Evolutionary conservation across 2,113 vertebrate genomes (phyloP).

Genomic region (Pluvialis apricaria): DNA sequence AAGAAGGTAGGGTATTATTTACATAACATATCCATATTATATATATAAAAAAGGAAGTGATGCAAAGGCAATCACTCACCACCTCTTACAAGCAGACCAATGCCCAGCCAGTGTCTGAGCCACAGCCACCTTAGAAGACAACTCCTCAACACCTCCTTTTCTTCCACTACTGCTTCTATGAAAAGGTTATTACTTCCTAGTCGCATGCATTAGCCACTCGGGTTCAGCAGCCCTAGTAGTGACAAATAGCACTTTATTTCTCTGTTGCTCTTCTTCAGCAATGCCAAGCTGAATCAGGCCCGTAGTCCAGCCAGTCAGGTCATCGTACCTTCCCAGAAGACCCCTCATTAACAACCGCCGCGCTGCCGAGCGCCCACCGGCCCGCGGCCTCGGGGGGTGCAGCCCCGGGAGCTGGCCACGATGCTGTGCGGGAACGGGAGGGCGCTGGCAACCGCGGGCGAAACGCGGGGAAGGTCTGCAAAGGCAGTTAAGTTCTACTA

Average conservation of each 20-base stretch:
- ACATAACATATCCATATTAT: neutral
- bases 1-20: slow-evolving; percentile 68
- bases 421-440: neutral
- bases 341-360: rapidly evolving
- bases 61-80: neutral
- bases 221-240: neutral
- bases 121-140: neutral
- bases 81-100: neutral
- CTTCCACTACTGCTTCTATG: neutral
- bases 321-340: neutral
- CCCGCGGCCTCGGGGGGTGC: neutral
- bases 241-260: neutral
- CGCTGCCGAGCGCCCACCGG: neutral
- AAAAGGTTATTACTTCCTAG: neutral
- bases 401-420: neutral
- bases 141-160: neutral
- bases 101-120: neutral
- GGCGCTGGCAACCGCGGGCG: rapidly evolving
- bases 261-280: neutral
- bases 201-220: rapidly evolving
- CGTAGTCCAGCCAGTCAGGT: neutral
- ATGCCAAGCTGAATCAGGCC: neutral
- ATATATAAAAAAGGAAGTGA: neutral
- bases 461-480: rapidly evolving
- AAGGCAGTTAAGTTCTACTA: rapidly evolving